A percentile compares a stretch with the other conserved stretches of the same genome.
These are phyloP conservation scores for Notechis scutatus DNA, from an alignment of 2,113 vertebrate species.

Conservation along the genomic window DNA sequence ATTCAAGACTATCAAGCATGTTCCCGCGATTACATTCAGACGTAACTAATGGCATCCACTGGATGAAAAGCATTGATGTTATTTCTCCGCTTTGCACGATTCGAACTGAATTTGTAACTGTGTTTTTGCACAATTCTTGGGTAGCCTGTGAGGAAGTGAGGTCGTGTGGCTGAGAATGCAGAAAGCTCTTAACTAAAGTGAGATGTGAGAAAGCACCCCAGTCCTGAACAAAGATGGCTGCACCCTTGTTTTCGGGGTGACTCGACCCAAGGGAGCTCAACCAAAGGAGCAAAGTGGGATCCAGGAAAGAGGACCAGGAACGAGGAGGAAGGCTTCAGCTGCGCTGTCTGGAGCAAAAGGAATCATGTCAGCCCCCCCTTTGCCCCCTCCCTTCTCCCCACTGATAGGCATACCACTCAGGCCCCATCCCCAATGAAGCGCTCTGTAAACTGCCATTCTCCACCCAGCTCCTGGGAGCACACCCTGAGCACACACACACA, in stretches of 20 bases:
- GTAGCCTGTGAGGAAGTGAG: slow-evolving; percentile 85
- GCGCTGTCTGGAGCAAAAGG: slow-evolving; percentile 56
- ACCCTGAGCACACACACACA: background rate
- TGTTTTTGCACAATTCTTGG: slow-evolving; percentile 84
- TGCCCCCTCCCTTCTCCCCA: no score
- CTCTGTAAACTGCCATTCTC: background rate
- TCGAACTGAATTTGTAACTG: slow-evolving; percentile 83
- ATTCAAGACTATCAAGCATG: slow-evolving; percentile 74
- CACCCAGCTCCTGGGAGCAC: background rate
- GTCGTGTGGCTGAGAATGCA: slow-evolving; percentile 81
- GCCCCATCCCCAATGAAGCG: background rate
- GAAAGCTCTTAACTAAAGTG: slow-evolving; percentile 86
- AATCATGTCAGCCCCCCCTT: no score
- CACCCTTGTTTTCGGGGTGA: slow-evolving; percentile 72
- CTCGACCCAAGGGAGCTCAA: slow-evolving; percentile 49
- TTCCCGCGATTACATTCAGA: slow-evolving; percentile 75
- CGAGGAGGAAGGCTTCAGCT: slow-evolving; percentile 49
- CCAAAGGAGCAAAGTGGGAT: slow-evolving; percentile 55
- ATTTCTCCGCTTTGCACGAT: slow-evolving; percentile 80
- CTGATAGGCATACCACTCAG: background rate
- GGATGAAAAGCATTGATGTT: slow-evolving; percentile 80
- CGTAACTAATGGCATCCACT: slow-evolving; percentile 76
- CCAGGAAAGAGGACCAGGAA: slow-evolving; percentile 60
- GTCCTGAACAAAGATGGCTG: slow-evolving; percentile 76
- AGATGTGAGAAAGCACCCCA: slow-evolving; percentile 75